Percentiles rank a stretch among this genome's conserved stretches.
Evolutionary conservation across 2,113 vertebrate species (phyloP).

Genomic region (Ceyx melanurus): DNA sequence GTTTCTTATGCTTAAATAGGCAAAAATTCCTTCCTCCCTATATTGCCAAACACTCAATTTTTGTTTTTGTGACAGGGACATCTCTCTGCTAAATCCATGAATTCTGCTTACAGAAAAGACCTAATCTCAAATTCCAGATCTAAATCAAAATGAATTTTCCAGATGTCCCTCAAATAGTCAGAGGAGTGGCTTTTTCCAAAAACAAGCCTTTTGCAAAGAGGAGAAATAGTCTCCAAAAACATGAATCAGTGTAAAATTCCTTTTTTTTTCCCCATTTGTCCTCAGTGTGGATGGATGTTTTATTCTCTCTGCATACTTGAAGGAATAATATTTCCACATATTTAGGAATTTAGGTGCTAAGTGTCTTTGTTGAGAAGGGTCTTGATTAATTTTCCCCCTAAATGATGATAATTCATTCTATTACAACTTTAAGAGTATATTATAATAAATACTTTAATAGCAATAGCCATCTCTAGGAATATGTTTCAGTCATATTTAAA

Average conservation of each 20-base stretch:
- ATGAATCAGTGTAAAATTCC: neutral
- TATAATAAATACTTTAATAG: neutral
- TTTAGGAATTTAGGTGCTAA: neutral
- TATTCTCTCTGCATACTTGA: neutral
- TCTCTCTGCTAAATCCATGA: neutral
- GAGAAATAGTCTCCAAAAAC: neutral
- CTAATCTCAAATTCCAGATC: neutral
- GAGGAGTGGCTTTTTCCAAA: neutral
- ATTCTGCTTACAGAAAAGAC: neutral
- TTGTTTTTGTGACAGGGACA: neutral
- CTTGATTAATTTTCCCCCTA: neutral
- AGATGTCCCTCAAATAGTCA: neutral
- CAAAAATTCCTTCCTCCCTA: neutral
- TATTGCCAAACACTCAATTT: neutral
- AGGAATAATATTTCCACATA: neutral
- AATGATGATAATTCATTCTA: neutral
- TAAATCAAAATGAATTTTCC: neutral
- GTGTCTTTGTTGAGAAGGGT: neutral
- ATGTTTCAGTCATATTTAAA: fast-evolving
- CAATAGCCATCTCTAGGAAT: neutral
- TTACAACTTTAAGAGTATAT: neutral
- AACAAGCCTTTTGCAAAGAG: neutral
- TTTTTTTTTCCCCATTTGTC: neutral
- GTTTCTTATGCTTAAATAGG: neutral
- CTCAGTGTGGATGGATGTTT: neutral